Percentiles rank a stretch among this genome's conserved stretches.
Evolutionary conservation across 1,140 invertebrate species (phyloP).

Genomic region (Halyomorpha halys): DNA sequence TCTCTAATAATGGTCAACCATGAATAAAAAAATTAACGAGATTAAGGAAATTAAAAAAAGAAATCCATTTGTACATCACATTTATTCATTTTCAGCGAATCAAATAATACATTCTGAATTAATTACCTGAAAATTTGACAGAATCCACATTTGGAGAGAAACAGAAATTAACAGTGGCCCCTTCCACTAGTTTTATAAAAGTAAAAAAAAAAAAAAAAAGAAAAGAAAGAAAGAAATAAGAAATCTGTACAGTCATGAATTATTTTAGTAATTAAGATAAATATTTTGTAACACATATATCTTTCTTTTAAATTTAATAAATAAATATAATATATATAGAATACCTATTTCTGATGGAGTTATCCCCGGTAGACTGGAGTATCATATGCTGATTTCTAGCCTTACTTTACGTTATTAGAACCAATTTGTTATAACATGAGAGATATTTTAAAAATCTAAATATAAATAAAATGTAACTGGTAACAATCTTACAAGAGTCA

Average conservation of each 20-base stretch:
- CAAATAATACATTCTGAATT: not conserved
- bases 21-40: too few species aligned
- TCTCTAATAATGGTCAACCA: too few species aligned
- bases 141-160: not conserved
- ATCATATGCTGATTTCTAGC: not conserved
- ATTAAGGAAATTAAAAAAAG: too few species aligned
- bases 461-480: not conserved
- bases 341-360: conserved; percentile 12
- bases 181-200: not conserved
- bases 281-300: too few species aligned
- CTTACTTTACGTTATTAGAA: not conserved
- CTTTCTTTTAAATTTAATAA: not conserved
- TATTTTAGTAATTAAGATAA: too few species aligned
- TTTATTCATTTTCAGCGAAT: not conserved
- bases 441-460: not conserved
- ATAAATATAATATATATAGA: not conserved
- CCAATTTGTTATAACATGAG: conserved; percentile 3
- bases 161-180: not conserved
- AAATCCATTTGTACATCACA: too few species aligned
- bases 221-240: not conserved
- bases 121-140: conserved; percentile 8
- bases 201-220: not conserved
- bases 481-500: not conserved
- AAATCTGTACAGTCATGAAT: not conserved
- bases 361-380: not conserved